A percentile compares a stretch with the other conserved stretches of the same genome.
phyloP scores from a whole-genome alignment of 1,140 invertebrate species.

The Zaprionus lachaisei region DNA sequence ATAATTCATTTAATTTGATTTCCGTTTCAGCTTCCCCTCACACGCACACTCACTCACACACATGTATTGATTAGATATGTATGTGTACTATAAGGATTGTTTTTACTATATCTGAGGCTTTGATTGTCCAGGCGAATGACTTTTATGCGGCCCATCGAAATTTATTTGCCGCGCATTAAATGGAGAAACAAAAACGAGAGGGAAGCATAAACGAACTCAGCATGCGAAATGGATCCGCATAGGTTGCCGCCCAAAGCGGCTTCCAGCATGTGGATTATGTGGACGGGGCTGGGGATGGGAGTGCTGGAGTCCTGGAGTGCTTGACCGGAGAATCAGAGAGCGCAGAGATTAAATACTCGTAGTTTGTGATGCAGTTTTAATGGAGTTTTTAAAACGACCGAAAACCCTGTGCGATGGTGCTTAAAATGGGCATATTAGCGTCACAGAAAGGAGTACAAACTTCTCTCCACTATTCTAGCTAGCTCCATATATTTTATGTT shows the following conservation, averaged over 20 bases:
- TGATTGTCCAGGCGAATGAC: constrained; percentile 48
- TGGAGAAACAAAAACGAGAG: not conserved
- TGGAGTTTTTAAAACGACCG: constrained; percentile 2
- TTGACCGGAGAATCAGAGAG: not conserved
- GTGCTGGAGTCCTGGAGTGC: not conserved
- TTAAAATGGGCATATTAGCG: not conserved
- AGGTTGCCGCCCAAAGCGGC: not conserved
- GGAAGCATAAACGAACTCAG: constrained; percentile 20
- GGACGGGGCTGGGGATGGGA: not conserved
- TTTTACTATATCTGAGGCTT: constrained; percentile 10
- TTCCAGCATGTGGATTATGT: constrained; percentile 4
- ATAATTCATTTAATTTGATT: constrained; percentile 82
- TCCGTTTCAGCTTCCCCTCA: constrained; percentile 21
- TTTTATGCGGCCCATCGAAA: constrained; percentile 64
- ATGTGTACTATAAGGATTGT: not conserved
- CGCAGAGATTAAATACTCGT: constrained; percentile 5
- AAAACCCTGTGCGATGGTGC: not conserved
- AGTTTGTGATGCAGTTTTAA: constrained; percentile 9
- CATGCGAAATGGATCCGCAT: constrained; percentile 23
- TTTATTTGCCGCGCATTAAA: constrained; percentile 66
- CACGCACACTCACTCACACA: not conserved
- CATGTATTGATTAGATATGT: constrained; percentile 31
- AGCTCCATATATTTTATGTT: no score
- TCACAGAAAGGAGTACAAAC: no score
- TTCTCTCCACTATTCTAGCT: no score